Base-by-base conservation (phyloP, 2,113 vertebrate species). In the Rhagologus leucostigma region DNA sequence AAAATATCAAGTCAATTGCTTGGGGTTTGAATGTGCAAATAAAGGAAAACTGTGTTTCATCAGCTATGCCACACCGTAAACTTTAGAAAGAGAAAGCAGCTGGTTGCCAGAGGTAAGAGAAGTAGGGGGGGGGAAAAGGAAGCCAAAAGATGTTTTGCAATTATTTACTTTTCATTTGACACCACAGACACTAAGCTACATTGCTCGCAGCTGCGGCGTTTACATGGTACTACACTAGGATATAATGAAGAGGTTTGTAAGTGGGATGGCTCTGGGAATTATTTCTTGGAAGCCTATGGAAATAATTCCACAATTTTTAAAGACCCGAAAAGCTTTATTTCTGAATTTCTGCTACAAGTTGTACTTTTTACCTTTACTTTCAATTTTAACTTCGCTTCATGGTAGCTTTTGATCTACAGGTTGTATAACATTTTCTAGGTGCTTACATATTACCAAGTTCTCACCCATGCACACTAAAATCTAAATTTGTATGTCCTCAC, bases 371-470 rank as follows among this genome's bases (percentile, higher is more conserved):
- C 14, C 7, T 9, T 77, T 32, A 75, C 4, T 70, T 65, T 50
- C 32, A 73, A 81, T 80, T 86, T 84, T 39, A 87, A n/a, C 21
- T 93, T 77, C 13, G 68, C 60, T 82, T 86, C 57, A 39, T 35
- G 6, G 46, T 33, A 77, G 55, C 22, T 84, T 78, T 81, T 70
- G 14, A 84, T 62, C n/a, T 78, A 70, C 30, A 84, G 24, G 11
- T 33, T 75, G 2, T 22, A 7, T 32, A 78, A 53, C 6, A 26
- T 62, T 39, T 84, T 84, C 24, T 84, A 42, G 29, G 22, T 63
- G 17, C 27, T 37, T 56, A 56, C 8, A 19, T 17, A 64, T n/a
- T 47, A 84, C 16, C 46, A 60, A 30, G 33, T 62, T 89, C 47
- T 77, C 55, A 41, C 5, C 13, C 39, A 35, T 3, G 6, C 23